A percentile compares a stretch with the other conserved stretches of the same genome.
phyloP scores from a whole-genome alignment of 2,888 invertebrate species.

The Mythimna pallens region DNA sequence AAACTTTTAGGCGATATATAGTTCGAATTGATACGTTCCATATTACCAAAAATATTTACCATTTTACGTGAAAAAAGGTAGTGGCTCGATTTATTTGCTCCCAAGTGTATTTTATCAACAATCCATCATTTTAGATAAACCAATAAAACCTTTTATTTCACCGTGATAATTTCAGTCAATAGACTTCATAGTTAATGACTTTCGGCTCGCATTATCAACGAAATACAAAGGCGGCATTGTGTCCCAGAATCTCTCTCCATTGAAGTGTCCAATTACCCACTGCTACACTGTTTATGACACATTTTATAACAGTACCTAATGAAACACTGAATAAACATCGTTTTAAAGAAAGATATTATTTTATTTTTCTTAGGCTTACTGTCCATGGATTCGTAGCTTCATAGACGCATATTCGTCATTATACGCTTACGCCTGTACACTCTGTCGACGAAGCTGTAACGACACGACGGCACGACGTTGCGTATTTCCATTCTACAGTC shows the following conservation, averaged over 20 bases:
- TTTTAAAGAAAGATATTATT: conserved; percentile 23
- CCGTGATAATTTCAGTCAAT: conserved; percentile 32
- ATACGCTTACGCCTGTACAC: no score
- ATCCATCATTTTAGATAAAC: conserved; percentile 2
- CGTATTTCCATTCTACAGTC: no score
- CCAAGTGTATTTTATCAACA: neutral
- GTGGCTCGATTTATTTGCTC: no score
- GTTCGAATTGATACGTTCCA: no score
- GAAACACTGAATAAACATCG: conserved; percentile 25
- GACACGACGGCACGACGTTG: no score
- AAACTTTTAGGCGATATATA: no score
- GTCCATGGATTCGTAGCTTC: no score
- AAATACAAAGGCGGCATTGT: conserved; percentile 52
- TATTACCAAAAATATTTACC: no score
- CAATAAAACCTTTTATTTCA: conserved; percentile 38
- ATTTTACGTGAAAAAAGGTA: no score
- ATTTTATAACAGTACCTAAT: conserved; percentile 53
- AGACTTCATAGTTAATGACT: conserved; percentile 45
- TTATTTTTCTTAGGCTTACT: conserved; percentile 6
- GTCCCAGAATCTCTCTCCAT: conserved; percentile 44
- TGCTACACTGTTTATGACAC: conserved; percentile 48
- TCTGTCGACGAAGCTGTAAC: no score
- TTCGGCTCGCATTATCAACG: conserved; percentile 41
- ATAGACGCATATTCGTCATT: no score
- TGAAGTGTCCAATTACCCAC: conserved; percentile 55